Evolutionary conservation across 2,113 vertebrate species (phyloP), one percentile per base, ranked within the genome.

Genomic region (Plecotus auritus): DNA sequence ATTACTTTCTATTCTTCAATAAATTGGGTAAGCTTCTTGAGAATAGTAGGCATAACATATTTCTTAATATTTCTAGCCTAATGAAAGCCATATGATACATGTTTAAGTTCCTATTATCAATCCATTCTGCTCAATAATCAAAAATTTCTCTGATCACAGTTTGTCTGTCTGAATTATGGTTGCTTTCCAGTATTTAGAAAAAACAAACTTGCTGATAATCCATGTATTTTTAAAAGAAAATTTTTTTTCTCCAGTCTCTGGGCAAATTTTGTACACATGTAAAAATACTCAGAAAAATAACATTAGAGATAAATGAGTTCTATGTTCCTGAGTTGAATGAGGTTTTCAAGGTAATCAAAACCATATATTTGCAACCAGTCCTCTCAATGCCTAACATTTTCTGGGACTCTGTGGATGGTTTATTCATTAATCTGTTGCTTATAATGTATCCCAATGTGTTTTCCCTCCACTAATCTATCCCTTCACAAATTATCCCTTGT

Each of bases 221-320:
- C 9, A 66, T 23, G 17, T 91, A 94, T 91, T 96, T 94, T 66
- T 51, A 59, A 16, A 80, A 88, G 73, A 70, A 95, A 96, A 92
- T 92, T 95, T 93, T 0, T 0, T 86, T 23, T 74, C 61, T 96
- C n/a, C 7, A 90, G 26, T 73, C 56, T 94, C 32, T 82, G 56
- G 18, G 32, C 5, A 95, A 97, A 97, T 28, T 93, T 96, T 91
- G 35, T 90, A 37, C 90, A 97, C 86, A 96, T 96, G 95, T 85
- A 97, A 95, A 98, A 97, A 97, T 97, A 96, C 95, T 97, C 92
- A 97, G 96, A 98, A 98, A 98, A 98, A 96, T 97, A 98, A 97
- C 91, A 74, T 80, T 80, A 93, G 81, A 84, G 84, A 97, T 97
- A 98, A 98, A 95, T 97, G 97, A 85, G 40, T 93, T 97, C 95